A percentile compares a stretch with the other conserved stretches of the same genome.
Conservation (phyloP, 2,113 vertebrate species). For the Crotalus tigris region DNA sequence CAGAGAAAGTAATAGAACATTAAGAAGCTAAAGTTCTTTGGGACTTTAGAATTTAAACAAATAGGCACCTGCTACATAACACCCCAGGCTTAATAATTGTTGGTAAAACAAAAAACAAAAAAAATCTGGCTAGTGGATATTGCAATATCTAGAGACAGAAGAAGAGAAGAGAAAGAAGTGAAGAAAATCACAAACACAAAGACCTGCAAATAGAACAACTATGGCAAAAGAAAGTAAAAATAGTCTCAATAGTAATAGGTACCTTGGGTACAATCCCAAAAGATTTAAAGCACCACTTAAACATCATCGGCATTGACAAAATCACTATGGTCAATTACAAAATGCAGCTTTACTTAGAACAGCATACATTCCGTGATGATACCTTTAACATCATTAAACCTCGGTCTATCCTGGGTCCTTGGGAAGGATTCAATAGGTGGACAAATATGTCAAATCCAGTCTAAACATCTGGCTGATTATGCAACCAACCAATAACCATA, state of each 20-base stretch:
- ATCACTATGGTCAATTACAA: background rate
- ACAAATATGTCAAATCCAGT: background rate
- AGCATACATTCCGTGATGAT: background rate
- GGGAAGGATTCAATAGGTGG: background rate
- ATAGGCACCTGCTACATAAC: background rate
- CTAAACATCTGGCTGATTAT: background rate
- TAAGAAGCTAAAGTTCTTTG: background rate
- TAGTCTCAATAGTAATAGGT: background rate
- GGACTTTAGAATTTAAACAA: background rate
- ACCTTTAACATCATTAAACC: background rate
- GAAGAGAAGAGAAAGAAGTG: background rate
- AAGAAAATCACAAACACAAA: background rate
- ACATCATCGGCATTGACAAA: background rate
- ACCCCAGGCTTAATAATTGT: background rate
- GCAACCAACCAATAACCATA: background rate
- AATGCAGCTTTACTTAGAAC: background rate
- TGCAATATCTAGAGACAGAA: background rate
- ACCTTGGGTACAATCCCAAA: background rate
- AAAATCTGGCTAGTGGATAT: background rate
- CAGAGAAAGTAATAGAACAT: background rate
- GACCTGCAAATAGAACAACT: background rate
- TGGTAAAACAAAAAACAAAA: background rate
- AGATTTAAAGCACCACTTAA: background rate
- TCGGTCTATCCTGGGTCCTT: background rate
- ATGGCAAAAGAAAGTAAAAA: background rate